Base-by-base conservation (phyloP, 1,140 invertebrate genomes). In the Ladona fulva region DNA sequence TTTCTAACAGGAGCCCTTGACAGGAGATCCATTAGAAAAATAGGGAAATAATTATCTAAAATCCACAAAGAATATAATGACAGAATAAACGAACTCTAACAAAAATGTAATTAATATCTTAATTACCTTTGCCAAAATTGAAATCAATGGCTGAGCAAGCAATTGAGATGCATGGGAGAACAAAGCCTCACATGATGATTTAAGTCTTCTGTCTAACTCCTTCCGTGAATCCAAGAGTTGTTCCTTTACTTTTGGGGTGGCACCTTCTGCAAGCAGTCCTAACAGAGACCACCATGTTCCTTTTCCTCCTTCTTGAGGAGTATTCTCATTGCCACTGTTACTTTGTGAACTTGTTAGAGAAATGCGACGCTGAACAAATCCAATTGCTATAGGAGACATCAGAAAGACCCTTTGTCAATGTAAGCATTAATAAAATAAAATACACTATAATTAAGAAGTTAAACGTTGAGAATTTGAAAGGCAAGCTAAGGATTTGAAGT, bases 141-240 rank as follows among this genome's bases (percentile, higher is more conserved):
- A 86, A 25, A 92, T 85, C 5, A 97, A 82, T 0, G 92, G 91
- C 59, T 90, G 91, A 42, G 92, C 89, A n/a, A 98, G 85, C 74
- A 92, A 84, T 52, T 91, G 89, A 0, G 95, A 93, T 0, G 92
- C 89, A 83, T 95, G 89, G 74, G 91, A 89, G 74, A 99, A 98
- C 80, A 98, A 95, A 44, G 87, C 87, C 83, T 98, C 96, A 86
- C 97, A 99, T n/a, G 93, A 91, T 16, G 86, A 88, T 86, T 98
- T 99, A 76, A 99, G 85, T 81, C 96, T 94, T 25, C 92, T 90
- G 83, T 99, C 97, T 0, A 98, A 96, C 82, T 98, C 95, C 84
- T 97, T 96, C 79, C 97, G 91, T 0, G 96, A 98, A 84, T 99
- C 97, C 10, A 97, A 87, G 77, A 96, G 88, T 82, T 96, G 92